A percentile compares a stretch with the other conserved stretches of the same genome.
phyloP scores from a whole-genome alignment of 2,888 invertebrate species.

The Sipunculus nudus region DNA sequence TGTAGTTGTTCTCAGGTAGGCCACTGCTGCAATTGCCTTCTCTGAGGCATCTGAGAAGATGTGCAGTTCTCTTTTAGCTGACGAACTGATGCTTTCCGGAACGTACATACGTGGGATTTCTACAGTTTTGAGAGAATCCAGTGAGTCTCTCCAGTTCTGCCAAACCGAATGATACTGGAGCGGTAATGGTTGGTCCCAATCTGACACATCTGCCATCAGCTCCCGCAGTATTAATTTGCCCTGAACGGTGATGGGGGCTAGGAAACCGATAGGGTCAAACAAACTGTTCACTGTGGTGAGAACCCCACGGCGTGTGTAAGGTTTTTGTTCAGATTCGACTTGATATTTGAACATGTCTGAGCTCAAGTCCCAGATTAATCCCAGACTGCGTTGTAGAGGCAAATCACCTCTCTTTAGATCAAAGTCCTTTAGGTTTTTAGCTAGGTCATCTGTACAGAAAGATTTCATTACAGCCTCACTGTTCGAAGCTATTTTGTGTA shows the following conservation, averaged over 20 bases:
- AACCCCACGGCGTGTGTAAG: not conserved
- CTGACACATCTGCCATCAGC: not conserved
- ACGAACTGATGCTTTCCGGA: too few species aligned
- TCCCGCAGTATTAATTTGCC: not conserved
- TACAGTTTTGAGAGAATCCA: too few species aligned
- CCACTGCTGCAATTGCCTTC: too few species aligned
- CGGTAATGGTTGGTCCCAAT: too few species aligned
- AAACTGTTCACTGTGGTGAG: not conserved
- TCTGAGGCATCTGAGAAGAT: too few species aligned
- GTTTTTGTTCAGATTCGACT: not conserved
- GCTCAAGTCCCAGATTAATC: not conserved
- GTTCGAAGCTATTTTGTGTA: slow-evolving; percentile 44
- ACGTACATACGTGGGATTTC: too few species aligned
- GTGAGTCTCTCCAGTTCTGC: too few species aligned
- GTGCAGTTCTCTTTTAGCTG: too few species aligned
- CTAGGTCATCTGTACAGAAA: slow-evolving; percentile 34
- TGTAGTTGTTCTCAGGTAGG: too few species aligned
- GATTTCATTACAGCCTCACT: slow-evolving; percentile 30
- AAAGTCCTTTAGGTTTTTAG: slow-evolving; percentile 31
- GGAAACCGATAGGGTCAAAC: not conserved
- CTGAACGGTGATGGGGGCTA: not conserved
- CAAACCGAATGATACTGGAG: too few species aligned
- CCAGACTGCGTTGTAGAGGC: slow-evolving; percentile 6
- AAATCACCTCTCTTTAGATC: slow-evolving; percentile 19
- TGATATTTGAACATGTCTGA: not conserved